phyloP scores from a whole-genome alignment of 2,113 vertebrate species.

The Daphoenositta chrysoptera region DNA sequence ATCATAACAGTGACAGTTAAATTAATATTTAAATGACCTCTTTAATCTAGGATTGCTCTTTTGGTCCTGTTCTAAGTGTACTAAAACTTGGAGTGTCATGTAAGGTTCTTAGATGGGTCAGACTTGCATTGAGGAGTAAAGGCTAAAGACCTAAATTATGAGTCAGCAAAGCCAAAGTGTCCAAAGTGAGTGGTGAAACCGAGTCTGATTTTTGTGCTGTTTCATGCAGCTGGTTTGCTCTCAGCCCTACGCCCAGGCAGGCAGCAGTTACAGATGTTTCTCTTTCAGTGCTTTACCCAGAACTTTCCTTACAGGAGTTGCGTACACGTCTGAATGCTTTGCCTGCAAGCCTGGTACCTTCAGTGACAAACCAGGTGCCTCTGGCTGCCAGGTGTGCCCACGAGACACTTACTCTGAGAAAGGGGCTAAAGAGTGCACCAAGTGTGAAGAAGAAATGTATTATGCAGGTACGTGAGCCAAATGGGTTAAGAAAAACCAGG shows the following conservation, averaged over 20 bases:
- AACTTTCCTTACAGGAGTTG: slow-evolving; percentile 80
- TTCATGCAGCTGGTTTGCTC: neutral
- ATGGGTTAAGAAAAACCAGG: neutral
- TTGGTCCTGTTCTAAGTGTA: neutral
- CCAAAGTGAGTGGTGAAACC: neutral
- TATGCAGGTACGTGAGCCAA: slow-evolving; percentile 80
- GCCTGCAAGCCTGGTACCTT: slow-evolving; percentile 91
- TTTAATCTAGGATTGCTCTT: neutral
- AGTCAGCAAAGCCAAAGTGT: neutral
- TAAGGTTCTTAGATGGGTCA: neutral
- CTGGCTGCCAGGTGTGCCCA: slow-evolving; percentile 84
- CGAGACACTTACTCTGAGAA: slow-evolving; percentile 87
- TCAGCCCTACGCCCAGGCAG: neutral
- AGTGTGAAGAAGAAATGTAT: slow-evolving; percentile 79
- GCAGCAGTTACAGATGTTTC: neutral
- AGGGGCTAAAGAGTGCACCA: slow-evolving; percentile 87
- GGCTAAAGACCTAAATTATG: neutral
- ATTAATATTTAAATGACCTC: neutral
- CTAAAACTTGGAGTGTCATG: neutral
- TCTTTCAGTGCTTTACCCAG: neutral
- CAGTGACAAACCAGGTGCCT: slow-evolving; percentile 83
- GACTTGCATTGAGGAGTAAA: neutral
- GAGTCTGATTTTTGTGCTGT: neutral
- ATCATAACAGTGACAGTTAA: neutral
- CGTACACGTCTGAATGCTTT: slow-evolving; percentile 95